These are phyloP conservation scores for Drosophila rubida DNA, from an alignment of 2,888 invertebrate genomes.

Conservation along the genomic window DNA sequence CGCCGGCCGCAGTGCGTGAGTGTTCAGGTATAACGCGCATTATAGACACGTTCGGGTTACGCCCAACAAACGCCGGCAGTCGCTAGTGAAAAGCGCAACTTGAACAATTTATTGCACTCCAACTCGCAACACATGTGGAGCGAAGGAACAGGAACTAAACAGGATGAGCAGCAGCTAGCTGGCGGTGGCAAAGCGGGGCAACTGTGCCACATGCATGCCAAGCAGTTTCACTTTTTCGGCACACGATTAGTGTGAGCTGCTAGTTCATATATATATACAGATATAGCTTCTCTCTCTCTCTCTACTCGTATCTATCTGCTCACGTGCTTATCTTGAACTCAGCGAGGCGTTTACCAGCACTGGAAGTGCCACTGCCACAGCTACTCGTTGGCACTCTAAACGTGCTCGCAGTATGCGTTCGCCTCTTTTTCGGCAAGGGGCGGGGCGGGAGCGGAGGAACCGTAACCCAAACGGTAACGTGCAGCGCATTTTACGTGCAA, in stretches of 20 bases:
- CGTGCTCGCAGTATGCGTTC: slow-evolving; percentile 44
- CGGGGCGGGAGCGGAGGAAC: background rate
- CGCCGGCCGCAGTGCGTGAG: slow-evolving; percentile 21
- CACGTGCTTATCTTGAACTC: slow-evolving; percentile 79
- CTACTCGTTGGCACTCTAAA: slow-evolving; percentile 29
- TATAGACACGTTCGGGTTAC: slow-evolving; percentile 77
- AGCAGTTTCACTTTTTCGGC: slow-evolving; percentile 67
- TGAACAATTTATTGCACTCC: slow-evolving; percentile 79
- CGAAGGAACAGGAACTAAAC: slow-evolving; percentile 32
- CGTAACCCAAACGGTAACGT: slow-evolving; percentile 56
- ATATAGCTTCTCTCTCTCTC: slow-evolving; percentile 7
- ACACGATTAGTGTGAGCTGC: slow-evolving; percentile 53
- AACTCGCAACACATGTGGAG: slow-evolving; percentile 44
- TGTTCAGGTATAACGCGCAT: slow-evolving; percentile 58
- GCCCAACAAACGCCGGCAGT: slow-evolving; percentile 53
- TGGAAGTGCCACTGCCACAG: slow-evolving; percentile 47
- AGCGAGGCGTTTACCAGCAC: slow-evolving; percentile 50
- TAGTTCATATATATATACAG: slow-evolving; percentile 1
- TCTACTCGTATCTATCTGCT: slow-evolving; percentile 46
- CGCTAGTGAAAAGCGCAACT: slow-evolving; percentile 73
- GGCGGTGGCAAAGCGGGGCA: too few relatives aligned
- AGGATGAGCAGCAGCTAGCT: slow-evolving; percentile 16
- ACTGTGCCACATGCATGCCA: slow-evolving; percentile 51
- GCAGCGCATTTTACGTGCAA: slow-evolving; percentile 73
- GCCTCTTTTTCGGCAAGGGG: slow-evolving; percentile 21